Evolutionary conservation across 2,113 vertebrate species (phyloP).

Genomic region (Toxotes chatareus): DNA sequence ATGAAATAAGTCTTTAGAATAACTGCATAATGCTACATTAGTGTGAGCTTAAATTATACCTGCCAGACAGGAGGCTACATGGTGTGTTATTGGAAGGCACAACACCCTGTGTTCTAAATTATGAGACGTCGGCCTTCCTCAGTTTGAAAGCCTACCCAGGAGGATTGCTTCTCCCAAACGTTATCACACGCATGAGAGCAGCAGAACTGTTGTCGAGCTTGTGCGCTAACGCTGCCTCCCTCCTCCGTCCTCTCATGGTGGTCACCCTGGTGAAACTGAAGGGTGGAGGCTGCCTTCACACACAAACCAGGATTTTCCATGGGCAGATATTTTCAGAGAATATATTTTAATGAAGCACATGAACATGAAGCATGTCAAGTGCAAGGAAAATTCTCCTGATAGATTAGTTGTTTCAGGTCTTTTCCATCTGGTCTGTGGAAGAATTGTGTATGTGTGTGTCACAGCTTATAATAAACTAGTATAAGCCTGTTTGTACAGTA

Average conservation of each 20-base stretch:
- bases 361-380: not conserved
- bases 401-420: not conserved
- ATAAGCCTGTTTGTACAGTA: no score
- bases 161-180: not conserved
- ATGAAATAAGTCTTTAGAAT: no score
- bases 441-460: not conserved
- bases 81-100: not conserved
- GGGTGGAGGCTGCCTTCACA: not conserved
- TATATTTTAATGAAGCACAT: not conserved
- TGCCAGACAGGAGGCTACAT: not conserved
- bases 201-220: constrained; percentile 16
- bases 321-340: not conserved
- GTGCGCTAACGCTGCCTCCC: not conserved
- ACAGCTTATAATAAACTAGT: no score
- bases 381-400: not conserved
- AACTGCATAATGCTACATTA: not conserved
- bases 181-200: constrained; percentile 28
- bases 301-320: not conserved
- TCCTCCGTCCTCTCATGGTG: not conserved
- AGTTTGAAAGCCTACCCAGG: not conserved
- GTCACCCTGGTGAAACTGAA: not conserved
- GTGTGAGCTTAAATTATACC: not conserved
- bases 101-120: constrained; percentile 12
- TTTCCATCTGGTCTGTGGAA: not conserved
- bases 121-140: not conserved